Evolutionary conservation across 1,140 invertebrate genomes (phyloP).

Genomic region (Ceratina calcarata): DNA sequence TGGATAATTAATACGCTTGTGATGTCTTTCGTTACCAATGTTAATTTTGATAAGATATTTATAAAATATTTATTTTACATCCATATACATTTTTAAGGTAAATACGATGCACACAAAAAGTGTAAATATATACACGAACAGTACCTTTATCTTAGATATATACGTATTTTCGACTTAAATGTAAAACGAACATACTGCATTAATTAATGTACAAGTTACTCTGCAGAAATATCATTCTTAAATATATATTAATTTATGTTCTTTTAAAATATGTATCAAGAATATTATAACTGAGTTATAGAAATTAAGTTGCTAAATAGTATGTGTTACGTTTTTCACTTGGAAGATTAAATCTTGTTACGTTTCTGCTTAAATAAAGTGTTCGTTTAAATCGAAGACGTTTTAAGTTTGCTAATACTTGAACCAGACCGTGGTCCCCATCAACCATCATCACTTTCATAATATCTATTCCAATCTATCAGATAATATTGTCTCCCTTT

Average conservation of each 20-base stretch:
- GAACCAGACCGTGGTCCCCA: constrained; percentile 10
- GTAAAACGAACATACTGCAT: constrained; percentile 1
- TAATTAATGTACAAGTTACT: neutral
- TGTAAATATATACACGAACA: constrained; percentile 21
- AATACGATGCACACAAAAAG: neutral
- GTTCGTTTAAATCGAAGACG: neutral
- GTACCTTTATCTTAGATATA: neutral
- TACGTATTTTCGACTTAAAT: neutral
- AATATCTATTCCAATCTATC: constrained; percentile 9
- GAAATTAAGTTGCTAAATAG: neutral
- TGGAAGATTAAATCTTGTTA: no score
- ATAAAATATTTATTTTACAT: constrained; percentile 25
- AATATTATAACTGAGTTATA: neutral
- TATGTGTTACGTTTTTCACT: no score
- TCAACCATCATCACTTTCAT: neutral
- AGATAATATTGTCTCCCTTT: neutral
- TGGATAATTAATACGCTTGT: neutral
- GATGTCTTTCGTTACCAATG: neutral
- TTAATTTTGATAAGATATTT: constrained; percentile 1
- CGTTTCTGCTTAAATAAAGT: constrained; percentile 5
- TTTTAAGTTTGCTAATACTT: neutral
- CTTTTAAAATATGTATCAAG: constrained; percentile 8
- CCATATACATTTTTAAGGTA: constrained; percentile 8
- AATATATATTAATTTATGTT: neutral
- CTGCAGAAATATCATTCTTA: neutral